Base-by-base conservation (phyloP, 2,113 vertebrate species). In the Ramphastos sulfuratus region DNA sequence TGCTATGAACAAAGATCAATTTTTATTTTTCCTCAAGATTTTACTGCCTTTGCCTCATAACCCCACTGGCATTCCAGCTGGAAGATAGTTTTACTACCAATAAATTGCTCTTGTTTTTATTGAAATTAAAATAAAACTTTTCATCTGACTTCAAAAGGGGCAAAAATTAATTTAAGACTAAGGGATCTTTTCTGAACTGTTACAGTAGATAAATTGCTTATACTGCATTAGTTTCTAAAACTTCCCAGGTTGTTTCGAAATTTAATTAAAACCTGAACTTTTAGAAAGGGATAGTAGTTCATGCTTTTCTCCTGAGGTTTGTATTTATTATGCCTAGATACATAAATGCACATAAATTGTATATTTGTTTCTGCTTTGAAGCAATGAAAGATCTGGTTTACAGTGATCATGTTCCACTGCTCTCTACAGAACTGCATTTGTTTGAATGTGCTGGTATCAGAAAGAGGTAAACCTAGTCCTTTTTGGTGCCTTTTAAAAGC, bases 231-330 rank as follows among this genome's bases (percentile, higher is more conserved):
- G 87, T 94, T 93, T 86, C 60, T 87, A 8, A 55, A 89, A 37
- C 70, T 60, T 87, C 12, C 12, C 12, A 31, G 4, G n/a, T 67
- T 83, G 15, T 91, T 94, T 85, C 60, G 27, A 91, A 89, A 21
- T 74, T 56, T 60, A 93, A 93, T 92, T 95, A 87, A 93, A 91
- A 92, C 3, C 25, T 25, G 13, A 83, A 66, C 37, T 64, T 94
- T 79, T 91, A 1, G 46, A 69, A 93, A 92, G 59, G 12, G 42
- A n/a, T 50, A 54, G n/a, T 33, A 1, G 6, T 50, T 94, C 12
- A 39, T 39, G 33, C 17, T 88, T 89, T 88, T 89, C 75, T 90
- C 55, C 25, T 89, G 50, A 82, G 58, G 28, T 60, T 83, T 79
- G 20, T 60, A 44, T 60, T 56, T 73, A 77, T 94, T 94, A 56